Base-by-base conservation (phyloP, 2,113 vertebrate species). In the Salvelinus fontinalis region DNA sequence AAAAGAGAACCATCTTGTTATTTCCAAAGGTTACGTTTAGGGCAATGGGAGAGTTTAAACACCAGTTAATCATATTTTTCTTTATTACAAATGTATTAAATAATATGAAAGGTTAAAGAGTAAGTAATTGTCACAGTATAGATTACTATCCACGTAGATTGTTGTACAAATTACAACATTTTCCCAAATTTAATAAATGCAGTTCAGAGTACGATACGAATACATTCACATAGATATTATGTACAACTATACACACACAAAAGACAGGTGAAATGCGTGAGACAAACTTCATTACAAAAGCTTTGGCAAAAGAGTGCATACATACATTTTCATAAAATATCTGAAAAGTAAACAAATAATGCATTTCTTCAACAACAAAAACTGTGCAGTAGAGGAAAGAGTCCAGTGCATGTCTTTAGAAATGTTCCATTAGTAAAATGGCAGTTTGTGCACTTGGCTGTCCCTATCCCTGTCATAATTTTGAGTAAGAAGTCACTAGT, bases 21-120 rank as follows among this genome's bases (percentile, higher is more conserved):
- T 74, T 12, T 7, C 67, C 26, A 78, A 18, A 60, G 6, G 12
- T 54, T 5, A 49, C 18, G 11, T 16, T 8, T 51, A 22, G 72
- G 12, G 22, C 39, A 49, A 8, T 27, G 22, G 31, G 5, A 20
- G 39, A 29, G 72, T 60, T 71, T 77, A 76, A 48, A 39, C 59
- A 39, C 49, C 13, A 68, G 39, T 77, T 54, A 59, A 24, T 79
- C 1, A 13, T 44, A 44, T 67, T 59, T 34, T 48, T 74, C 81
- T 92, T 91, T 90, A 92, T 93, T 92, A 94, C 90, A 95, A 94
- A 91, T 81, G 87, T 93, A 93, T 95, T 94, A 95, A 95, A 94
- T 94, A 93, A 92, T 91, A 92, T 82, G 84, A 88, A 90, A 85
- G 84, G 85, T 89, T 91, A 67, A 83, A 88, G 79, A 76, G 87